These are phyloP conservation scores for Bicyclus anynana DNA, from an alignment of 1,140 invertebrate genomes.

Conservation along the genomic window DNA sequence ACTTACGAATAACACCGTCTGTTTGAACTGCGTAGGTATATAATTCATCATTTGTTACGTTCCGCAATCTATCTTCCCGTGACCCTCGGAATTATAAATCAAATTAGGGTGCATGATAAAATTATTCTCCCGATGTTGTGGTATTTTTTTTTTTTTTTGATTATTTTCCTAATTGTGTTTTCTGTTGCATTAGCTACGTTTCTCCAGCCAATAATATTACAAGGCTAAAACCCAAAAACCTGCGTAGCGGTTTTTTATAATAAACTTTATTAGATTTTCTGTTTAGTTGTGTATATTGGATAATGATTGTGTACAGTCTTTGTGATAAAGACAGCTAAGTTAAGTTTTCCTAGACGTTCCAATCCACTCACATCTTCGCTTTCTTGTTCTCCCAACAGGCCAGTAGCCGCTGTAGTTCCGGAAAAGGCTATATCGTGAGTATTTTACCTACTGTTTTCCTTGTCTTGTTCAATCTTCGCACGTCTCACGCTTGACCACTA, in stretches of 20 bases:
- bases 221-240: slow-evolving; percentile 1
- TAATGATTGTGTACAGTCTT: slow-evolving; percentile 3
- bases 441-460: slow-evolving; percentile 68
- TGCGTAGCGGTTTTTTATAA: not conserved
- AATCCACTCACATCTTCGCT: slow-evolving; percentile 72
- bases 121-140: slow-evolving; percentile 7
- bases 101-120: slow-evolving; percentile 6
- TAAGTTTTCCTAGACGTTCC: slow-evolving; percentile 14
- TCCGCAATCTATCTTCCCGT: not conserved
- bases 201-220: not conserved
- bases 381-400: slow-evolving; percentile 82
- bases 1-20: slow-evolving; percentile 1
- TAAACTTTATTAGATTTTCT: slow-evolving; percentile 1
- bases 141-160: not conserved
- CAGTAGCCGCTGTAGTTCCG: slow-evolving; percentile 91
- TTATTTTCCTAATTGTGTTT: slow-evolving; percentile 5
- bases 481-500: slow-evolving; percentile 21
- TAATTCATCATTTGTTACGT: slow-evolving; percentile 1
- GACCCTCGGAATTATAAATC: slow-evolving; percentile 1
- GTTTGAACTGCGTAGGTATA: not conserved
- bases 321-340: not conserved
- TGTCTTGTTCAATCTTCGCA: slow-evolving; percentile 39
- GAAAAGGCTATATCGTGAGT: slow-evolving; percentile 94
- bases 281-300: slow-evolving; percentile 3
- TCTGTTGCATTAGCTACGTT: not conserved